Conservation (phyloP, 2,113 vertebrate genomes). For the Aegypius monachus region DNA sequence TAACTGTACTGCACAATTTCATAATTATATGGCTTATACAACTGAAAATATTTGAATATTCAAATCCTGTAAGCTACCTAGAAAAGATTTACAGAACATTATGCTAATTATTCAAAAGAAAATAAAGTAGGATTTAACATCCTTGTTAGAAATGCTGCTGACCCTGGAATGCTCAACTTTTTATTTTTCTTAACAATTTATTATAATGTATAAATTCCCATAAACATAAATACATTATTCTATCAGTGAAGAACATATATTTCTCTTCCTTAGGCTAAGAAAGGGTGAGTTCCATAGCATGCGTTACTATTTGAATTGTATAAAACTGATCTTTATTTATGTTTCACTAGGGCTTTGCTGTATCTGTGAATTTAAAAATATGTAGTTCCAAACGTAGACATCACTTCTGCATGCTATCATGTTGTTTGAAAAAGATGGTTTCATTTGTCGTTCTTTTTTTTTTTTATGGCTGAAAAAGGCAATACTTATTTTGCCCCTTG, state of each 20-base stretch:
- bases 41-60: constrained; percentile 67
- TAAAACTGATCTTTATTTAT: constrained; percentile 66
- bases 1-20: constrained; percentile 45
- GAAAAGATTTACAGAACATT: constrained; percentile 43
- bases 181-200: constrained; percentile 45
- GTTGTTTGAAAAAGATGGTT: constrained; percentile 28
- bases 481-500: constrained; percentile 62
- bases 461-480: constrained; percentile 43
- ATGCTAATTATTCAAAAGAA: constrained; percentile 27
- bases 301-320: constrained; percentile 33
- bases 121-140: constrained; percentile 8
- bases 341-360: constrained; percentile 55
- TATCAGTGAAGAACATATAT: not conserved
- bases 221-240: constrained; percentile 45
- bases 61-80: constrained; percentile 54
- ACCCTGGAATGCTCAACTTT: constrained; percentile 25
- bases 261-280: constrained; percentile 19
- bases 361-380: constrained; percentile 67
- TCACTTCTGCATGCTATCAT: constrained; percentile 26
- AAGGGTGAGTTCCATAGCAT: not conserved
- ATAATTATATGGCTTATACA: constrained; percentile 63
- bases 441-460: constrained; percentile 16
- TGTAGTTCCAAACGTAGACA: constrained; percentile 43
- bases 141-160: constrained; percentile 41
- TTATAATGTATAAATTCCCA: constrained; percentile 20